phyloP scores from a whole-genome alignment of 2,888 invertebrate genomes.

The Habroteleia sp. region DNA sequence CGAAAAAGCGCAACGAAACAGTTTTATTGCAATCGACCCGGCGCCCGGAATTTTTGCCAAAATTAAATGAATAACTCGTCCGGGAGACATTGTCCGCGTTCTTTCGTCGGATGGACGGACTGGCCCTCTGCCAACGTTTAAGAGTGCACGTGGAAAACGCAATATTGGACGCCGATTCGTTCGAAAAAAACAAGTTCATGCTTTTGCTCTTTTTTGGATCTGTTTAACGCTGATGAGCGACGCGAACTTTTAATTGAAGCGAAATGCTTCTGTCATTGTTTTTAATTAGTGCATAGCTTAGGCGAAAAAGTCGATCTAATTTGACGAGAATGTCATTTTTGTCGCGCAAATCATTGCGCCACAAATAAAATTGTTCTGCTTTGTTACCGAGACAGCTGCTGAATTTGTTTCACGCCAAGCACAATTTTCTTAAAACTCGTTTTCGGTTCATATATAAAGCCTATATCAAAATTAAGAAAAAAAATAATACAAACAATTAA shows the following conservation, averaged over 20 bases:
- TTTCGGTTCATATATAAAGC: no score
- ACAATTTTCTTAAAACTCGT: no score
- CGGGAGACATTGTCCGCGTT: conserved; percentile 51
- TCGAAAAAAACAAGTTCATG: conserved; percentile 53
- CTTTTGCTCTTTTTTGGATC: conserved; percentile 43
- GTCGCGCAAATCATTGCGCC: not conserved
- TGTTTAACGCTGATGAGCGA: conserved; percentile 47
- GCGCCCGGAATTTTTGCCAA: conserved; percentile 73
- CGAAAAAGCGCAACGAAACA: conserved; percentile 25
- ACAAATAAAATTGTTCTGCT: not conserved
- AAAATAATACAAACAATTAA: no score
- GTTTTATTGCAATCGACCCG: conserved; percentile 59
- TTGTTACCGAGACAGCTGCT: no score
- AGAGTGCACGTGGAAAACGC: conserved; percentile 57
- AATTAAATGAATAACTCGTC: conserved; percentile 76
- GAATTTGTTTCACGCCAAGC: no score
- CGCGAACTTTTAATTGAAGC: conserved; percentile 55
- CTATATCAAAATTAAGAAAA: no score
- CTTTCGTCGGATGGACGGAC: conserved; percentile 53
- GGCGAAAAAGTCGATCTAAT: conserved; percentile 17
- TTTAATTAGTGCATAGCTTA: conserved; percentile 34
- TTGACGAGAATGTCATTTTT: conserved; percentile 13
- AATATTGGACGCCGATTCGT: conserved; percentile 54
- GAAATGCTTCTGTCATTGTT: conserved; percentile 37
- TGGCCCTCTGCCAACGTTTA: conserved; percentile 53